Evolutionary conservation across 2,888 invertebrate species (phyloP).

Genomic region (Cataglyphis albicans): DNA sequence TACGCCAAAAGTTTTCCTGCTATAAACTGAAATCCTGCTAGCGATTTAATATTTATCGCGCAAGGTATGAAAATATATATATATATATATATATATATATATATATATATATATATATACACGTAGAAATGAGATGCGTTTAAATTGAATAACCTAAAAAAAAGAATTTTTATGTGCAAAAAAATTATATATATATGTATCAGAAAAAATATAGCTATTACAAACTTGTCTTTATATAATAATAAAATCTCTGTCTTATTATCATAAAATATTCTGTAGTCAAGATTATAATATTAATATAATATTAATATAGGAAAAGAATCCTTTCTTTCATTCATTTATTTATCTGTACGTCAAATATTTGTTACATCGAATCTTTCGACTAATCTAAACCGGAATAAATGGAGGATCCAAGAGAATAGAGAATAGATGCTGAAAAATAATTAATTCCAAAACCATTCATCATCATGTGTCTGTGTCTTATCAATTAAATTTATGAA

Average conservation of each 20-base stretch:
- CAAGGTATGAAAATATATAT: background rate
- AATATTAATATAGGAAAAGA: background rate
- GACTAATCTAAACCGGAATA: background rate
- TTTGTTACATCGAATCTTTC: background rate
- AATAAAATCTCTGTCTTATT: background rate
- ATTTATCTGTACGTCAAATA: background rate
- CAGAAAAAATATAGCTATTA: background rate
- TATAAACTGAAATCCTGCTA: constrained; percentile 4
- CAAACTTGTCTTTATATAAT: background rate
- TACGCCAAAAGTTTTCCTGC: constrained; percentile 9
- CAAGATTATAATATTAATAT: background rate
- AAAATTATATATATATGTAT: background rate
- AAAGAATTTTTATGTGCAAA: background rate
- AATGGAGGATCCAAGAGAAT: background rate
- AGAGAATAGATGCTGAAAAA: background rate
- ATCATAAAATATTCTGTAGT: background rate
- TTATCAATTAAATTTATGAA: constrained; percentile 2
- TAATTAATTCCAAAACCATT: background rate
- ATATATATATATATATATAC: too few species aligned
- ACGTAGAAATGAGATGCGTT: background rate
- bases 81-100: background rate
- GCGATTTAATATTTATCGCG: background rate
- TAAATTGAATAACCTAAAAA: background rate
- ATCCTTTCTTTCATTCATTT: background rate
- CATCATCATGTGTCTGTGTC: too few species aligned